Base-by-base conservation (phyloP, 2,113 vertebrate genomes). In the Solenodon paradoxus region DNA sequence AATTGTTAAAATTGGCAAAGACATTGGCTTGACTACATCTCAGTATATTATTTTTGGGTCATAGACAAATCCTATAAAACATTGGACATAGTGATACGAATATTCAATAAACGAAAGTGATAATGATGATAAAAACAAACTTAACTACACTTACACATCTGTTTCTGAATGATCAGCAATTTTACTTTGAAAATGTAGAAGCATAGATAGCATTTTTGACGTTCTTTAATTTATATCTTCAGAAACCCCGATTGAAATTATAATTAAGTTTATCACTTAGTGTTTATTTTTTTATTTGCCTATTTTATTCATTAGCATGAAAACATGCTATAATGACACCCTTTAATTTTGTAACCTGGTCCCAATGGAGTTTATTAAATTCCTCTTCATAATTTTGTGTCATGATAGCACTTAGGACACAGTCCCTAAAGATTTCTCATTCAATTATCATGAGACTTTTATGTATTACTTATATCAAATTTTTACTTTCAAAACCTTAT, bases 401-500 rank as follows among this genome's bases (percentile, higher is more conserved):
- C 5, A 26, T 40, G 10, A 90, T 87, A 96, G n/a, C 59, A 89
- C 77, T 96, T 78, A 77, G 83, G 96, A 83, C 72, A 86, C 32
- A 80, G 30, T 86, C 93, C 94, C 40, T 92, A 88, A 86, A 97
- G 64, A 95, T 24, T 93, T 55, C 55, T 94, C 63, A 22, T 95
- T 97, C 88, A 97, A 92, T 92, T 96, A 89, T 95, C 90, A 35
- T 84, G 87, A 97, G 86, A 59, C 32, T 95, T 92, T 71, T 81
- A 90, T 95, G 63, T 59, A 94, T 97, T 98, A 97, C 97, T 98
- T 96, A 94, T 97, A 88, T 42, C 12, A 4, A 78, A 63, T 95
- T 7, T 95, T 55, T 97, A 47, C 66, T 95, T 63, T 93, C n/a
- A 84, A 96, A 97, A 92, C 68, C 75, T 96, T 97, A 49, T 95